Base-by-base conservation (phyloP, 2,797 vertebrate species). In the Sebastes taczanowskii region DNA sequence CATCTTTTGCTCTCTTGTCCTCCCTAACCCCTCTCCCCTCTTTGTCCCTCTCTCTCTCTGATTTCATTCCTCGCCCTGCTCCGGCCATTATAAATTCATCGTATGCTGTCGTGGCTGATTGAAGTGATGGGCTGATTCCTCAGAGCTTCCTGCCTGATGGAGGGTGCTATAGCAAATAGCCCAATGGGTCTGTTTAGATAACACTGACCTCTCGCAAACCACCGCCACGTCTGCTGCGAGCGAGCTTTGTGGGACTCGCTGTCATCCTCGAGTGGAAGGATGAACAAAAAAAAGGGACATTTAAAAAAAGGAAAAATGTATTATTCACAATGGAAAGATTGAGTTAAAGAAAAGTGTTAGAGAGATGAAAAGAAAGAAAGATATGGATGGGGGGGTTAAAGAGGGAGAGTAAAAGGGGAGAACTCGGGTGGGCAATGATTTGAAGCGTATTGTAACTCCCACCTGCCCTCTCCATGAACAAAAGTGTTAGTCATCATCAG, bases 101-200 rank as follows among this genome's bases (percentile, higher is more conserved):
- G 88, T 88, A 88, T 88, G 91, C 93, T 62, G 91, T 89, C 32
- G 84, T 83, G 91, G 86, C 93, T 96, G 96, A 96, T 96, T 96
- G 95, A 95, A 96, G 96, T 95, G 96, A 96, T 91, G 93, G 88
- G 93, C 94, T 93, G 94, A 95, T 95, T 96, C 94, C 93, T 94
- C 92, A 34, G 92, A 89, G 93, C 93, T 93, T 93, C 89, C 91
- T 82, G 91, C 80, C 91, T 94, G 94, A 94, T 96, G 95, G 95
- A 96, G 96, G 95, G 95, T 96, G 95, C 95, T 96, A 95, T 95
- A 96, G 93, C 94, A 96, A 96, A 96, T 96, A 95, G 95, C 94
- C 95, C 94, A 95, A 96, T 95, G 95, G 95, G 91, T 92, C 91
- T 96, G 96, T 96, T 96, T 96, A 93, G 94, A 96, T 96, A 96